phyloP scores from a whole-genome alignment of 1,140 invertebrate species.

The Vanessa tameamea region DNA sequence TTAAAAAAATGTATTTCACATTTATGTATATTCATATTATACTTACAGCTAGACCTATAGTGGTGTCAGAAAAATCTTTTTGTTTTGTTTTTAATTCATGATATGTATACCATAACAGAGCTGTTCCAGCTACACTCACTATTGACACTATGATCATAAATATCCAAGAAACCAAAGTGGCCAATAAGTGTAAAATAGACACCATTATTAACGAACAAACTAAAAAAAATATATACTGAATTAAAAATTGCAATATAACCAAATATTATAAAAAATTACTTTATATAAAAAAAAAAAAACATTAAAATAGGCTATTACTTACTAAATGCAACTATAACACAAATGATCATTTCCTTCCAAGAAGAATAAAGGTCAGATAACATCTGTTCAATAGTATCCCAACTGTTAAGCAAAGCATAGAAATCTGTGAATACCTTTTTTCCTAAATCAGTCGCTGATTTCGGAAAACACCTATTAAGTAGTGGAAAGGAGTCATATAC shows the following conservation, averaged over 20 bases:
- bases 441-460: slow-evolving; percentile 82
- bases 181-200: slow-evolving; percentile 91
- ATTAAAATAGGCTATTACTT: slow-evolving; percentile 60
- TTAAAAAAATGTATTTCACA: slow-evolving; percentile 10
- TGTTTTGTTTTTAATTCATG: slow-evolving; percentile 87
- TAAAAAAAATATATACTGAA: slow-evolving; percentile 73
- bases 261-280: neutral
- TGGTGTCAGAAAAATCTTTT: slow-evolving; percentile 81
- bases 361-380: slow-evolving; percentile 92
- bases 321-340: slow-evolving; percentile 91
- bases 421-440: slow-evolving; percentile 85
- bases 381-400: slow-evolving; percentile 93
- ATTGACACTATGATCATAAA: slow-evolving; percentile 90
- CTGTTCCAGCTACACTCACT: slow-evolving; percentile 88
- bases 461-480: slow-evolving; percentile 93
- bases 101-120: slow-evolving; percentile 94
- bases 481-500: slow-evolving; percentile 88
- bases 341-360: slow-evolving; percentile 91
- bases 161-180: slow-evolving; percentile 91
- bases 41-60: slow-evolving; percentile 65
- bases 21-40: slow-evolving; percentile 19
- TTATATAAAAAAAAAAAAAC: too few relatives aligned
- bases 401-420: slow-evolving; percentile 91
- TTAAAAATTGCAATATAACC: slow-evolving; percentile 3
- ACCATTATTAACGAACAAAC: slow-evolving; percentile 92